Evolutionary conservation across 2,797 vertebrate species (phyloP), one percentile per base, ranked within the genome.

Genomic region (Austrolebias charrua): DNA sequence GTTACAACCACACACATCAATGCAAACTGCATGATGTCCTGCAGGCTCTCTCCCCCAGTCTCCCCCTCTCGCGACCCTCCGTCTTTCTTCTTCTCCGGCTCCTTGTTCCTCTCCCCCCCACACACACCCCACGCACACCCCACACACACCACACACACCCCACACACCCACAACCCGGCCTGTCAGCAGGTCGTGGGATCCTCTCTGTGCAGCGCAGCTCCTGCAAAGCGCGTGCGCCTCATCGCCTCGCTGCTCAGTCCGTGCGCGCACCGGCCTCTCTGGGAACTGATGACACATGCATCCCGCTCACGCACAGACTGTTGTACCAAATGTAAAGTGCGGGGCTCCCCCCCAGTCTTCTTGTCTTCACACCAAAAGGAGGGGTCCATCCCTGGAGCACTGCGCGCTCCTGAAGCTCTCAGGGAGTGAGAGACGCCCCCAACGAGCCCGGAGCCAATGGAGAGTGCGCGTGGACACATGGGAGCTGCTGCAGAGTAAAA

Each of bases 1-100:
- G 94, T 87, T 85, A 98, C 92, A 86, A 94, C 76, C 86, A 95
- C 89, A 92, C 93, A 93, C 79, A 92, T 87, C n/a, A n/a, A n/a
- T 87, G 90, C 90, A 89, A 88, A 88, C 92, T 92, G 92, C 95
- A 96, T 96, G 95, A 90, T 93, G n/a, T n/a, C n/a, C n/a, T n/a
- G n/a, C 87, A 84, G 85, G 76, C 78, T 79, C 67, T 84, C 75
- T 83, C 81, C 82, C 71, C 78, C 78, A 78, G 79, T 71, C 83
- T 68, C 79, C 71, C 69, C 61, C 75, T 6, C n/a, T 18, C 77
- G 69, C 79, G 82, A 67, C 74, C 85, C 80, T 75, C 81, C 15
- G 77, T 80, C 69, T 84, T 71, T 79, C 73, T 68, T 78, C 79
- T 68, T 69, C 79, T 83, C 81, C 83, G 69, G 78, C 78, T 79